A percentile compares a stretch with the other conserved stretches of the same genome.
Evolutionary conservation across 2,113 vertebrate genomes (phyloP).

Genomic region (Rhinichthys klamathensis): DNA sequence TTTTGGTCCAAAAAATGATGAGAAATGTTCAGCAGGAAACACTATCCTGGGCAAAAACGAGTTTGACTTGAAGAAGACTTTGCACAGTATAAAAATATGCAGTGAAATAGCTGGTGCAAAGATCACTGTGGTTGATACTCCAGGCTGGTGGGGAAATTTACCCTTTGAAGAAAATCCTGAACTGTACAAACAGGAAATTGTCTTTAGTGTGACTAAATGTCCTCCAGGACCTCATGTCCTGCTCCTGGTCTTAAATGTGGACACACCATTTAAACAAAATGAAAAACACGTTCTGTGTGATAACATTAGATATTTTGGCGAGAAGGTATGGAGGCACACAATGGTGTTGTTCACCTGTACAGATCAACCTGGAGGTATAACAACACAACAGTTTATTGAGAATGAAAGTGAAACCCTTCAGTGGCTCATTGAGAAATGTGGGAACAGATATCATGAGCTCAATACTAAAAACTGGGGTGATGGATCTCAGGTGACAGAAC

Average conservation of each 20-base stretch:
- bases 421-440: constrained; percentile 20
- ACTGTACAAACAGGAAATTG: constrained; percentile 1
- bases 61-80: neutral
- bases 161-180: neutral
- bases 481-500: constrained; percentile 18
- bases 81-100: neutral
- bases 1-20: neutral
- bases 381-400: neutral
- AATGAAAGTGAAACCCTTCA: neutral
- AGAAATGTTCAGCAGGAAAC: neutral
- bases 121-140: constrained; percentile 15
- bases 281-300: constrained; percentile 1
- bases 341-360: constrained; percentile 12
- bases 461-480: neutral
- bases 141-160: constrained; percentile 23
- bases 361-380: neutral
- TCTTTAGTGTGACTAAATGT: neutral
- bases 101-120: neutral
- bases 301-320: neutral
- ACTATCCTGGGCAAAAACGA: constrained; percentile 1
- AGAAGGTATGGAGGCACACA: neutral
- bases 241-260: constrained; percentile 13
- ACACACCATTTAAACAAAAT: neutral
- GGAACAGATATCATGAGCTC: neutral
- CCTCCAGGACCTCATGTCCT: constrained; percentile 10